Evolutionary conservation across 2,888 invertebrate genomes (phyloP), one percentile per base, ranked within the genome.

Genomic region (Drosophila mimica): DNA sequence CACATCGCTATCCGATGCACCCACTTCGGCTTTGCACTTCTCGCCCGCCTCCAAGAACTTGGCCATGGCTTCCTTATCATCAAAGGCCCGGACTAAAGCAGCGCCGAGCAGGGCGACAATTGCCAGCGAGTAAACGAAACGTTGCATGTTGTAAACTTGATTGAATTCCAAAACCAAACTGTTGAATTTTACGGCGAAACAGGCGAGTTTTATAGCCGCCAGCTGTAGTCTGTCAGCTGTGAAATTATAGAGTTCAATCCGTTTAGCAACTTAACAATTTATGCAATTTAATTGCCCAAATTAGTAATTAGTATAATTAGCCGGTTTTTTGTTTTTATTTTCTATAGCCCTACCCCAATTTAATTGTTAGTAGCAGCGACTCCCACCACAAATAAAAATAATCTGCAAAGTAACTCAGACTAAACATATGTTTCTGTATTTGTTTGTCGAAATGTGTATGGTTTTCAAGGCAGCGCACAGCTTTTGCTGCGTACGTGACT

Each of bases 1-100:
- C 30, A 88, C 0, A 40, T 91, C 92, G 13, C 59, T 81, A 54
- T 90, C 84, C 8, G 68, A 78, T 28, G 92, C 93, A 4, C 92
- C 91, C 5, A 84, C 79, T 69, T 92, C 85, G 2, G 49, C 70
- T 46, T 89, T 79, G 68, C 93, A 93, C 9, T 63, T 48, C 13
- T 86, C 83, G 8, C 83, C 81, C 28, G 58, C 38, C 17, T 61
- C 58, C 70, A 82, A 60, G n/a, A 90, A 82, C 28, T 79, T 74
- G 43, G 81, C 82, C 7, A 88, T 17, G 15, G 84, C 81, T 52
- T 81, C 88, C 43, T 88, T 81, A 20, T 85, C 79, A 34, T 83
- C 84, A 28, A 87, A 77, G 33, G 65, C 88, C 0, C 43, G 64
- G 17, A 79, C 88, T 36, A 74, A 3, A 8, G 43, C 52, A 7